Conservation (phyloP, 2,113 vertebrate species). For the Hemichromis elongatus region DNA sequence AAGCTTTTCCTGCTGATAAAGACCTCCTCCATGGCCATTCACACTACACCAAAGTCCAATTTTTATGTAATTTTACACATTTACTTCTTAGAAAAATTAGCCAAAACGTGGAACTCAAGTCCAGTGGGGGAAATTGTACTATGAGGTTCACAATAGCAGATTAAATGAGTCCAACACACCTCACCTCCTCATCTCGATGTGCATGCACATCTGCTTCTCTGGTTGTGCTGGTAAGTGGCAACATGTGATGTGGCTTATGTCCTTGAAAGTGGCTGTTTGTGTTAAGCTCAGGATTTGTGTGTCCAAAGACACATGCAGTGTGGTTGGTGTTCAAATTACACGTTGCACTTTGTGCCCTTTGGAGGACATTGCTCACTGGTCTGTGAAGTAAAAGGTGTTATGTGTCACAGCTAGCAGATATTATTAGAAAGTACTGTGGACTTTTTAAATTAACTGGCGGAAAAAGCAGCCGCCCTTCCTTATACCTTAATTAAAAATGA, state of each 20-base stretch:
- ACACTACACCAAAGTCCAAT: neutral
- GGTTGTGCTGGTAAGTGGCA: neutral
- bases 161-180: neutral
- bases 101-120: neutral
- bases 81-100: neutral
- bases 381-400: neutral
- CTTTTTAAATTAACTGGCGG: neutral
- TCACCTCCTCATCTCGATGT: neutral
- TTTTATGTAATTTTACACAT: fast-evolving
- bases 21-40: neutral
- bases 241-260: neutral
- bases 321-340: neutral
- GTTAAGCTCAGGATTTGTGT: neutral
- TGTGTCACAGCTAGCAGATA: neutral
- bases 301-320: neutral
- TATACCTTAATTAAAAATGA: neutral
- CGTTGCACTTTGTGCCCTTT: neutral
- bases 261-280: neutral
- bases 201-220: neutral
- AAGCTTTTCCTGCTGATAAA: neutral
- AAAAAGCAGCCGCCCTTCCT: fast-evolving
- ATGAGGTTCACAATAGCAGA: neutral
- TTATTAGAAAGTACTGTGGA: neutral
- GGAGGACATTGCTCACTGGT: neutral
- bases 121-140: neutral